Base-by-base conservation (phyloP, 2,888 invertebrate species). In the Mayetiola destructor region DNA sequence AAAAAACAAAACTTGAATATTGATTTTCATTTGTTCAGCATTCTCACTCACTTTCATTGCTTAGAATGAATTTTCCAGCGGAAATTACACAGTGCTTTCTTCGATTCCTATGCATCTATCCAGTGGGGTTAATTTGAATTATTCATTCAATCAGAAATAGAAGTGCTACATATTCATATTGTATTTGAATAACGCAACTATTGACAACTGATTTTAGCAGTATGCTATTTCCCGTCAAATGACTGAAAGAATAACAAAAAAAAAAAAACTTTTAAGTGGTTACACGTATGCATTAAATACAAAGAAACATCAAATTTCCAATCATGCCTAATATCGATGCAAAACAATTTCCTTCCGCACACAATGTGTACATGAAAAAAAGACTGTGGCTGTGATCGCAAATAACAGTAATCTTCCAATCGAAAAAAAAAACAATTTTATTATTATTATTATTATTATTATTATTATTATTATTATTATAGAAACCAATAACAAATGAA, bases 401-500 rank as follows among this genome's bases (percentile, higher is more conserved):
- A n/a, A n/a, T n/a, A n/a, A n/a, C n/a, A n/a, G n/a, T n/a, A n/a
- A n/a, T n/a, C n/a, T n/a, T n/a, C n/a, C n/a, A n/a, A n/a, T n/a
- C n/a, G n/a, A 48, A 48, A 48, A 48, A n/a, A 27, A 48, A 48
- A 48, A 48, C 48, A 48, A 48, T 27, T 48, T 27, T 27, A 48
- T 27, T 23, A 23, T 42, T 27, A 27, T 6, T n/a, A 27, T 48
- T 27, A n/a, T 9, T 6, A 48, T n/a, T 48, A 27, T 48, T 48
- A 48, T n/a, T n/a, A n/a, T n/a, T n/a, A n/a, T n/a, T n/a, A n/a
- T n/a, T n/a, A n/a, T n/a, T 48, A 48, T 48, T 27, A 48, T 48
- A 48, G 27, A 48, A 48, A 48, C 48, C 48, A 48, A 48, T 48
- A 48, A 48, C 53, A 32, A 53, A 53, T 53, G 53, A 53, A 53